Base-by-base conservation (phyloP, 2,888 invertebrate species). In the Leistus spinibarbis region DNA sequence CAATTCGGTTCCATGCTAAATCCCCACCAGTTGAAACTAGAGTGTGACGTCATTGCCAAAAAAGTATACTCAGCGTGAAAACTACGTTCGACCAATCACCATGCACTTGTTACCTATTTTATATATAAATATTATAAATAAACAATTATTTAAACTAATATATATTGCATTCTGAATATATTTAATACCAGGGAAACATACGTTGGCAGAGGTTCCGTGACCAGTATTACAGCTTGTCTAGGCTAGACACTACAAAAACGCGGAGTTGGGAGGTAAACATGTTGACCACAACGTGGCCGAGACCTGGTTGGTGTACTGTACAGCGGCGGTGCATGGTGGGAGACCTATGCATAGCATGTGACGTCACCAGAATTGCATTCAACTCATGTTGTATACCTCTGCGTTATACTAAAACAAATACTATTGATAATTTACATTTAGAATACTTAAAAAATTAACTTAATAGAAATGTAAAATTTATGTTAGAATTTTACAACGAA, bases 131-230 rank as follows among this genome's bases (percentile, higher is more conserved):
- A 74, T 69, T 65, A 83, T 84, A 84, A 84, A 84, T 82, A 84
- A 84, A 82, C 81, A 80, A 81, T 80, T 85, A 85, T 85, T 85
- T 84, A 85, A 84, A 85, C 84, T 84, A 85, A 84, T 84, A 82
- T 82, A 82, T 77, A 85, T 84, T 85, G 85, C 85, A 85, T 85
- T 85, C 83, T 83, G 84, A 84, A 85, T 85, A 85, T 85, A 85
- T 85, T 84, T 84, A 81, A 73, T 76, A 82, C 77, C 81, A 84
- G 85, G 85, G 80, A 76, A 74, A 69, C 84, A 85, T 82, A 69
- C 80, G 19, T 3, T 22, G 40, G 69, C 69, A 78, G 79, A 81
- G 81, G 80, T 81, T n/a, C 69, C 54, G 69, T 76, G 69, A 2
- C 19, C 13, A 20, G 7, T 69, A 27, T 63, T 62, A 65, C 76